Base-by-base conservation (phyloP, 1,140 invertebrate species). In the Octopus bimaculoides region DNA sequence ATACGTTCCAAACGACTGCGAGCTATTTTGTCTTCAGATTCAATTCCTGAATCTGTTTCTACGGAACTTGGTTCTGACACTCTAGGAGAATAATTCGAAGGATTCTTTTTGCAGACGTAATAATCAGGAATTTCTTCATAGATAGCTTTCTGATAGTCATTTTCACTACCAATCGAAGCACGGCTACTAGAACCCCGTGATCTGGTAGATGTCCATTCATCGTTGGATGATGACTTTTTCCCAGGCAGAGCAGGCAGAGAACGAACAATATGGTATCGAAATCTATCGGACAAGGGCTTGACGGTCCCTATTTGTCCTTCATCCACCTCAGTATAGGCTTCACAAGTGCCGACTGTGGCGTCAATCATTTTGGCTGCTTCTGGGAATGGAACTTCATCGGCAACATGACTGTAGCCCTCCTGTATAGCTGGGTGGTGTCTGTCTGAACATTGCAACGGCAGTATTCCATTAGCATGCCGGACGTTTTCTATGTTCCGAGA, bases 41-140 rank as follows among this genome's bases (percentile, higher is more conserved):
- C 41, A 20, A n/a, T 74, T 52, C n/a, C 73, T 10, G n/a, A 52
- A 52, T 74, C 41, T 20, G 17, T 74, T 20, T n/a, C 73, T 20
- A 74, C n/a, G 10, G 73, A 52, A n/a, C 73, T 52, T 20, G 10
- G 41, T 52, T 20, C 73, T 26, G 73, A 52, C 9, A 20, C 10
- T 10, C 10, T 10, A 3, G 73, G 20, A 26, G 8, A 17, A 9
- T 9, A 17, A 26, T n/a, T 74, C 10, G 20, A 12, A 17, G 56
- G 9, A 41, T 41, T 1, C 26, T 41, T 41, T 41, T 41, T 41
- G 26, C 26, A 41, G 1, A 2, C 26, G 17, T 61, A 61, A 61
- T 61, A 12, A 61, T 74, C 73, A 20, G 73, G 12, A 74, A 74
- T 74, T 20, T 74, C 73, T 74, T 74, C 73, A 20, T 74, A 74